A percentile compares a stretch with the other conserved stretches of the same genome.
phyloP scores from a whole-genome alignment of 92 coral and sea anemone genomes.

The Porites rus region DNA sequence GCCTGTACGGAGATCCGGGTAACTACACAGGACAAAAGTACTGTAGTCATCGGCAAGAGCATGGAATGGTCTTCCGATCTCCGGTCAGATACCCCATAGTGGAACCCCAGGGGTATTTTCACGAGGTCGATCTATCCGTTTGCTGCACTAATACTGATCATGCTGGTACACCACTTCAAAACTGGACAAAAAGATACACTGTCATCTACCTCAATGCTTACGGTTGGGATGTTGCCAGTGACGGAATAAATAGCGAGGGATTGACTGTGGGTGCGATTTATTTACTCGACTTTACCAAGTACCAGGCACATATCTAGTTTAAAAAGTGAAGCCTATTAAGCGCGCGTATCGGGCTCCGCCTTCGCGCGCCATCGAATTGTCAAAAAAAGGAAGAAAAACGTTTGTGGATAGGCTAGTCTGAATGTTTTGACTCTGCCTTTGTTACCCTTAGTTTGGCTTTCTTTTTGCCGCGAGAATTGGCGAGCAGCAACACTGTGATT shows the following conservation, averaged over 20 bases:
- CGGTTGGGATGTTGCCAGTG: background rate
- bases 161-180: background rate
- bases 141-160: background rate
- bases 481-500: too few relatives aligned
- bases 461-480: too few relatives aligned
- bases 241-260: slow-evolving; percentile 39
- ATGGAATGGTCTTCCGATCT: slow-evolving; percentile 14
- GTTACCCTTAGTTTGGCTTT: too few relatives aligned
- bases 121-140: background rate
- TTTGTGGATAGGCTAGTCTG: too few relatives aligned
- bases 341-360: too few relatives aligned
- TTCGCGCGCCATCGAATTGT: too few relatives aligned
- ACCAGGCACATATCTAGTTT: background rate
- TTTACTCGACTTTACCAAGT: slow-evolving; percentile 17
- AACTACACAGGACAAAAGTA: slow-evolving; percentile 11
- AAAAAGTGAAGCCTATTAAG: too few relatives aligned
- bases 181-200: background rate
- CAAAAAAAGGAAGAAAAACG: too few relatives aligned
- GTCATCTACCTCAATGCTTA: slow-evolving; percentile 11
- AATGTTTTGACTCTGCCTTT: too few relatives aligned
- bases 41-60: slow-evolving; percentile 30
- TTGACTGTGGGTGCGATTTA: slow-evolving; percentile 21
- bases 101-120: slow-evolving; percentile 21
- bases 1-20: slow-evolving; percentile 47
- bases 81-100: slow-evolving; percentile 2